These are phyloP conservation scores for Anoura caudifer DNA, from an alignment of 2,113 vertebrate genomes.

Conservation along the genomic window DNA sequence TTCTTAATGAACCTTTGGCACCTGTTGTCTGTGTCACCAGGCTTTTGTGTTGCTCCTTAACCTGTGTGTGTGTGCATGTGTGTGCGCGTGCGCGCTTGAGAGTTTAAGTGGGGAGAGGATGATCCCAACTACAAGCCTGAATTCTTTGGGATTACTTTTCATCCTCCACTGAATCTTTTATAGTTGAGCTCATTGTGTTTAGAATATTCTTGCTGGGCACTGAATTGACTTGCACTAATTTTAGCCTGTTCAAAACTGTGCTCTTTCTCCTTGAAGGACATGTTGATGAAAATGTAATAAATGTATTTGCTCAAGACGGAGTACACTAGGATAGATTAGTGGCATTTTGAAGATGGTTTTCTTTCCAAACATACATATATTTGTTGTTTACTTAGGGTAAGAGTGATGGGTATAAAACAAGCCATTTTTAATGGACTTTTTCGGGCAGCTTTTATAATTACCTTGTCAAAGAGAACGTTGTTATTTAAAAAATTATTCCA, in stretches of 20 bases:
- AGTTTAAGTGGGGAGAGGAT: neutral
- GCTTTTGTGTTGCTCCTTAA: neutral
- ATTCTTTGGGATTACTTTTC: neutral
- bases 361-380: neutral
- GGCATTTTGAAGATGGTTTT: neutral
- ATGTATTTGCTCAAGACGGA: neutral
- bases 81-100: neutral
- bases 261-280: neutral
- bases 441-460: neutral
- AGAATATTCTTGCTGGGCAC: neutral
- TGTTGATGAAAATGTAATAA: neutral
- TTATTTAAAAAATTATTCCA: neutral
- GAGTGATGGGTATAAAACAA: neutral
- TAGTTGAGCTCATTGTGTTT: neutral
- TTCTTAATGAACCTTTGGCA: neutral
- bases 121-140: neutral
- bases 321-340: neutral
- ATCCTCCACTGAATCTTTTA: neutral
- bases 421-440: neutral
- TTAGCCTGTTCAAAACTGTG: neutral
- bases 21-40: neutral
- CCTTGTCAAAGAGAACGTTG: neutral
- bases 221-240: neutral
- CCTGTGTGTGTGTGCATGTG: neutral
- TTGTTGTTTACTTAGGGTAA: neutral